phyloP scores from a whole-genome alignment of 2,888 invertebrate species.

The Penaeus monodon region DNA sequence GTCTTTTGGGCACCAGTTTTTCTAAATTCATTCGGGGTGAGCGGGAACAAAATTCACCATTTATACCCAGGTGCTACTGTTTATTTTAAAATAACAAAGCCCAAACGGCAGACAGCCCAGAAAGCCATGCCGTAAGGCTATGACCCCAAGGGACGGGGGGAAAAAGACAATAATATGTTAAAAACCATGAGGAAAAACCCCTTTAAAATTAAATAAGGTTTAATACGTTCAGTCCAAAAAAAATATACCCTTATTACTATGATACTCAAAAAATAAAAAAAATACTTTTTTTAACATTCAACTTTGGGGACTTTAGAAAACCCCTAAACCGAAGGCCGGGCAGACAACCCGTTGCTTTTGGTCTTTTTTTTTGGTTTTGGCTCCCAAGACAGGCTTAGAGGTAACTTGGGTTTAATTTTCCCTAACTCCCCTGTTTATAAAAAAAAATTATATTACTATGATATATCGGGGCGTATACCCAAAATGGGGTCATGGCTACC shows the following conservation, averaged over 20 bases:
- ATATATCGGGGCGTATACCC: no score
- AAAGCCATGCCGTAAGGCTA: constrained; percentile 48
- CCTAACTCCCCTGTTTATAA: no score
- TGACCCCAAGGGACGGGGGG: no score
- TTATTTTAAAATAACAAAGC: constrained; percentile 1
- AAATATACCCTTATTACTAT: no score
- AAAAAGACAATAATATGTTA: no score
- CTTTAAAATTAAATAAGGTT: no score
- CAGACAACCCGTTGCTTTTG: constrained; percentile 43
- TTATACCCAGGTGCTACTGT: constrained; percentile 20
- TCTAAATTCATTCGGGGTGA: constrained; percentile 39
- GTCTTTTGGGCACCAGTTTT: constrained; percentile 38
- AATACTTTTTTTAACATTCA: not conserved
- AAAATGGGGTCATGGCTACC: no score
- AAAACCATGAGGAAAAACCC: no score
- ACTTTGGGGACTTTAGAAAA: constrained; percentile 37
- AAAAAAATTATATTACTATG: no score
- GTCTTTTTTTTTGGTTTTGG: not conserved
- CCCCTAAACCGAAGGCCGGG: constrained; percentile 29
- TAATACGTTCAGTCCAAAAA: no score
- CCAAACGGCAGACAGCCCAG: constrained; percentile 43
- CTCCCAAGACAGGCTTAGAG: not conserved
- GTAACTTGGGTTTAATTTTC: not conserved
- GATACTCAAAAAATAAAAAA: no score
- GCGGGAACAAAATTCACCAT: constrained; percentile 18